These are phyloP conservation scores for Melanogrammus aeglefinus DNA, from an alignment of 2,797 vertebrate species.

Conservation along the genomic window DNA sequence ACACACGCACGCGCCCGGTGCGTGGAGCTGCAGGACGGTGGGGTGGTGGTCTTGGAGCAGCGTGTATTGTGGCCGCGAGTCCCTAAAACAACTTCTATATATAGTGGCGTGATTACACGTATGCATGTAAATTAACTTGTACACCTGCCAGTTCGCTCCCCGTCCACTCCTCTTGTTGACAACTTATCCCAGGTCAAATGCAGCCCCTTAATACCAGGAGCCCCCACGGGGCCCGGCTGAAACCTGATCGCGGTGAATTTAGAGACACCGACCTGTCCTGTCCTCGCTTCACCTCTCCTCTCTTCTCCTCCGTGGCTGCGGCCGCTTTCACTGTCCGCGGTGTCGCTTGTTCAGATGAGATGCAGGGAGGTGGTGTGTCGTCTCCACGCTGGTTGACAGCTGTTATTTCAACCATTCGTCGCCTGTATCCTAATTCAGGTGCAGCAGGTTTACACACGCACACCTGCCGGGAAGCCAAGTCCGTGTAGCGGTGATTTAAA, in stretches of 20 bases:
- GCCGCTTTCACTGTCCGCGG: conserved; percentile 43
- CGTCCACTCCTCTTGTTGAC: conserved; percentile 70
- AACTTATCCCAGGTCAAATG: conserved; percentile 75
- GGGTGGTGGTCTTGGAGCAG: conserved; percentile 42
- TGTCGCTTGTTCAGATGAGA: conserved; percentile 24
- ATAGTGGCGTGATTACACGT: conserved; percentile 66
- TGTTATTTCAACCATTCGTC: conserved; percentile 25
- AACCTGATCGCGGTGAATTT: conserved; percentile 68
- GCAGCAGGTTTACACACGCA: conserved; percentile 33
- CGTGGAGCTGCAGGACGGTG: conserved; percentile 40
- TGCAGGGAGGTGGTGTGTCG: conserved; percentile 2
- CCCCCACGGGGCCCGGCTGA: conserved; percentile 50
- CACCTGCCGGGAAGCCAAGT: conserved; percentile 32
- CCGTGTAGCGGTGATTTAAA: conserved; percentile 28
- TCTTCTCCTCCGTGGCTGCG: conserved; percentile 44
- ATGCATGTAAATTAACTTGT: conserved; percentile 71
- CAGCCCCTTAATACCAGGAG: conserved; percentile 60
- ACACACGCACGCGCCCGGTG: conserved; percentile 59
- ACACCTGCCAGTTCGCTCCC: conserved; percentile 73
- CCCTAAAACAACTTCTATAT: conserved; percentile 71
- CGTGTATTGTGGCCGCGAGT: conserved; percentile 58
- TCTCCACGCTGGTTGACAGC: not conserved
- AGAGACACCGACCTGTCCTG: conserved; percentile 68
- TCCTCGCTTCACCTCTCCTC: conserved; percentile 69
- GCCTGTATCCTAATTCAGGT: conserved; percentile 51